Percentiles rank a stretch among this genome's conserved stretches.
These are phyloP conservation scores for Panagrolaimus sp. DNA, from an alignment of 1,140 invertebrate genomes.

Conservation along the genomic window DNA sequence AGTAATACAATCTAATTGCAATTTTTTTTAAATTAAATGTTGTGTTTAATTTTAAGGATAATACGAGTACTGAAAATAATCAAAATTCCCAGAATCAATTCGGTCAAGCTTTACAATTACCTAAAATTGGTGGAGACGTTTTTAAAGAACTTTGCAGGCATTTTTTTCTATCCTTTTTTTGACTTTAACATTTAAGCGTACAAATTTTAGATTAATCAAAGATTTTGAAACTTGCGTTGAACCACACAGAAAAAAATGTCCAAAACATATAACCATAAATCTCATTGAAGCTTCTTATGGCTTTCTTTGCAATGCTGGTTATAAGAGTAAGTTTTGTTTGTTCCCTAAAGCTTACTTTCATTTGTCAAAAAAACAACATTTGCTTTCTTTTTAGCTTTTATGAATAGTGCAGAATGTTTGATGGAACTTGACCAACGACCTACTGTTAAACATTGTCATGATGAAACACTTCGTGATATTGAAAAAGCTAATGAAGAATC, in stretches of 20 bases:
- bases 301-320: constrained; percentile 56
- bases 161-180: constrained; percentile 17
- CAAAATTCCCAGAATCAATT: constrained; percentile 38
- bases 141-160: constrained; percentile 55
- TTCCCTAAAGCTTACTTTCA: not conserved
- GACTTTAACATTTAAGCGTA: not conserved
- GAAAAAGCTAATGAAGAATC: constrained; percentile 50
- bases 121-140: constrained; percentile 55
- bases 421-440: constrained; percentile 55
- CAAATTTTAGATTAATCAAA: constrained; percentile 44
- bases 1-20: not conserved
- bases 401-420: constrained; percentile 53
- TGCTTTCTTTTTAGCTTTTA: constrained; percentile 48
- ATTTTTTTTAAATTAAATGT: too few species aligned
- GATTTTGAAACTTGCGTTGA: constrained; percentile 52
- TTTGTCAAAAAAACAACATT: not conserved
- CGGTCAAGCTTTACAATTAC: constrained; percentile 48
- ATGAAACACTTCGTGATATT: constrained; percentile 52
- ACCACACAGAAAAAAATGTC: constrained; percentile 37
- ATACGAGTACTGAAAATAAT: constrained; percentile 20
- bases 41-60: constrained; percentile 32
- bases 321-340: constrained; percentile 46
- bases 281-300: constrained; percentile 56
- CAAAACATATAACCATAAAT: constrained; percentile 54
- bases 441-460: constrained; percentile 53